phyloP scores from a whole-genome alignment of 1,140 invertebrate genomes.

The Lasaia peninsularis region DNA sequence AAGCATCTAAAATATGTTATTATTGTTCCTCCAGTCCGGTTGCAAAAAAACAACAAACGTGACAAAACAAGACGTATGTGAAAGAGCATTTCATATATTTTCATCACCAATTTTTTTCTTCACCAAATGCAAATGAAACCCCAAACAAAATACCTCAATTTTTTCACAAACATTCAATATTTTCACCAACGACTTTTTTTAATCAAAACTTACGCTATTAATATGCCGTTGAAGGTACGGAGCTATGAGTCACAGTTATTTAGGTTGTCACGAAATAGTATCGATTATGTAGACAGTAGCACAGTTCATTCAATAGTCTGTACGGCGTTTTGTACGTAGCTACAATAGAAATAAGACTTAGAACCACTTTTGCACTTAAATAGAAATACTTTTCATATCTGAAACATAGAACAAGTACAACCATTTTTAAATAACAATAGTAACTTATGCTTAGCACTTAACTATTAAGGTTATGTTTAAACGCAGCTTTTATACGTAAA shows the following conservation, averaged over 20 bases:
- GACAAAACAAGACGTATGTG: too few relatives aligned
- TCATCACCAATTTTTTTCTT: too few relatives aligned
- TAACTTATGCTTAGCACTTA: slow-evolving; percentile 6
- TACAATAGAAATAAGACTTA: slow-evolving; percentile 16
- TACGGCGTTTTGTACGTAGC: slow-evolving; percentile 13
- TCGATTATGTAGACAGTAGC: slow-evolving; percentile 7
- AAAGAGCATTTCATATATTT: too few relatives aligned
- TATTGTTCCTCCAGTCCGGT: too few relatives aligned
- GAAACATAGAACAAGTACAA: slow-evolving; percentile 8
- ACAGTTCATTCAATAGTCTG: slow-evolving; percentile 10
- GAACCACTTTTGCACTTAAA: slow-evolving; percentile 16
- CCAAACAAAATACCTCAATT: background rate
- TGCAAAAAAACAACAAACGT: too few relatives aligned
- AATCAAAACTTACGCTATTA: slow-evolving; percentile 4
- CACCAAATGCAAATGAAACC: background rate
- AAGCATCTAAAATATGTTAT: too few relatives aligned
- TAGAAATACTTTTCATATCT: slow-evolving; percentile 11
- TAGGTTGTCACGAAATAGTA: slow-evolving; percentile 13
- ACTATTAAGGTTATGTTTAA: background rate
- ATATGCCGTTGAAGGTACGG: background rate
- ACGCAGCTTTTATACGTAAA: slow-evolving; percentile 5
- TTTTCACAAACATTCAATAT: background rate
- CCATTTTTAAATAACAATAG: slow-evolving; percentile 9
- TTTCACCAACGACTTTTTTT: slow-evolving; percentile 2
- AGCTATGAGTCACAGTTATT: slow-evolving; percentile 12